Percentiles rank a stretch among this genome's conserved stretches.
phyloP scores from a whole-genome alignment of 1,140 invertebrate species.

The Plodia interpunctella region DNA sequence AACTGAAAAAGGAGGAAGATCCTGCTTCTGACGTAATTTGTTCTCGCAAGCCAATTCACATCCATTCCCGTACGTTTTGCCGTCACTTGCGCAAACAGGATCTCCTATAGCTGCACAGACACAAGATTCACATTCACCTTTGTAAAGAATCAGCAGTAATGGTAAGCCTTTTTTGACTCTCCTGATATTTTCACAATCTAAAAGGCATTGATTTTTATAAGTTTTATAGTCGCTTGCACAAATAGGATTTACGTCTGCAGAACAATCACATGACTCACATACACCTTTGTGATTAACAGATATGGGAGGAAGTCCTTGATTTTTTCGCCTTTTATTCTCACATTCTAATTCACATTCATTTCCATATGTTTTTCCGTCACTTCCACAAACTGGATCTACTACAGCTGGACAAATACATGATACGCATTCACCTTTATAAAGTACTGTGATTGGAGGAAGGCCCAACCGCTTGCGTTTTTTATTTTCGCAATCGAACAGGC shows the following conservation, averaged over 20 bases:
- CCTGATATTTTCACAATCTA: slow-evolving; percentile 15
- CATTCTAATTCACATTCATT: slow-evolving; percentile 22
- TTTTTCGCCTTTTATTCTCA: slow-evolving; percentile 17
- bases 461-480: background rate
- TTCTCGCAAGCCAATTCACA: slow-evolving; percentile 22
- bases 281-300: background rate
- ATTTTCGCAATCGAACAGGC: background rate
- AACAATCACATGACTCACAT: slow-evolving; percentile 11
- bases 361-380: slow-evolving; percentile 25
- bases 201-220: slow-evolving; percentile 16
- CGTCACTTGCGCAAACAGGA: slow-evolving; percentile 25
- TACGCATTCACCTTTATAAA: slow-evolving; percentile 18
- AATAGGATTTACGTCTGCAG: slow-evolving; percentile 7
- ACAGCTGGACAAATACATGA: slow-evolving; percentile 10
- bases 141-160: slow-evolving; percentile 1
- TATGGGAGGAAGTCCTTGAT: slow-evolving; percentile 2
- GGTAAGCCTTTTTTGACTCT: slow-evolving; percentile 7
- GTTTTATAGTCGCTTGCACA: slow-evolving; percentile 23
- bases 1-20: background rate
- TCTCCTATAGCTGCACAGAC: background rate
- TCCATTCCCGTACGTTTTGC: slow-evolving; percentile 22
- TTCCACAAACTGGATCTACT: slow-evolving; percentile 20
- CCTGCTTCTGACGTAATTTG: slow-evolving; percentile 13
- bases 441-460: background rate
- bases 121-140: slow-evolving; percentile 18